Percentiles rank a stretch among this genome's conserved stretches.
Conservation (phyloP, 2,113 vertebrate species). For the Tonatia bakeri region DNA sequence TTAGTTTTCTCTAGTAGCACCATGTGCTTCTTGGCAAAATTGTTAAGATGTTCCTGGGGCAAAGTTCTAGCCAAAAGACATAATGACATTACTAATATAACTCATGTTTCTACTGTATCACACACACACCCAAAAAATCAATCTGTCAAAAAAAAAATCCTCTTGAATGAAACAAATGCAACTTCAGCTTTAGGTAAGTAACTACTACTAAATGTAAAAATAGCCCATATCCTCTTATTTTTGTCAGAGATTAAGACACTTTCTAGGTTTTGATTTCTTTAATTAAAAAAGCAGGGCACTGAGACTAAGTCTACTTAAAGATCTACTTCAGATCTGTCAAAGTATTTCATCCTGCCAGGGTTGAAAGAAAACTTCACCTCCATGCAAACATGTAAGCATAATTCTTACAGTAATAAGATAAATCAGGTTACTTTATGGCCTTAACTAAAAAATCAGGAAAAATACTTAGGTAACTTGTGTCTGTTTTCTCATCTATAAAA, state of each 20-base stretch:
- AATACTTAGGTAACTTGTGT: not conserved
- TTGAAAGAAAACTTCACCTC: not conserved
- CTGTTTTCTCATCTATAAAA: constrained; percentile 9
- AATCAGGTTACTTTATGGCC: not conserved
- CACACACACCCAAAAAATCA: not conserved
- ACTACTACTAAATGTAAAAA: not conserved
- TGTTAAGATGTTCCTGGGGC: constrained; percentile 95
- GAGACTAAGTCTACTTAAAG: not conserved
- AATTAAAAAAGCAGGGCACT: not conserved
- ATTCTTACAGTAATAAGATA: not conserved
- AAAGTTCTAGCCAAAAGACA: constrained; percentile 85
- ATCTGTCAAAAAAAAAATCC: not conserved
- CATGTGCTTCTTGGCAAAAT: constrained; percentile 96
- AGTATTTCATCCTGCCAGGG: not conserved
- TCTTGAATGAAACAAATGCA: not conserved
- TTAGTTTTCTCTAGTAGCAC: constrained; percentile 93
- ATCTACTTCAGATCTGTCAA: not conserved
- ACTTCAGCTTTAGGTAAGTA: not conserved
- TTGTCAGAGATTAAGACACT: not conserved
- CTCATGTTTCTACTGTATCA: not conserved
- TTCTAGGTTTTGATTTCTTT: not conserved
- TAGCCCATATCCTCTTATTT: not conserved
- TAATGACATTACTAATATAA: not conserved
- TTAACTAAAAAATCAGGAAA: not conserved
- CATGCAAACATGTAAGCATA: not conserved